Evolutionary conservation across 2,113 vertebrate species (phyloP), one percentile per base, ranked within the genome.

Genomic region (Sceloporus undulatus): DNA sequence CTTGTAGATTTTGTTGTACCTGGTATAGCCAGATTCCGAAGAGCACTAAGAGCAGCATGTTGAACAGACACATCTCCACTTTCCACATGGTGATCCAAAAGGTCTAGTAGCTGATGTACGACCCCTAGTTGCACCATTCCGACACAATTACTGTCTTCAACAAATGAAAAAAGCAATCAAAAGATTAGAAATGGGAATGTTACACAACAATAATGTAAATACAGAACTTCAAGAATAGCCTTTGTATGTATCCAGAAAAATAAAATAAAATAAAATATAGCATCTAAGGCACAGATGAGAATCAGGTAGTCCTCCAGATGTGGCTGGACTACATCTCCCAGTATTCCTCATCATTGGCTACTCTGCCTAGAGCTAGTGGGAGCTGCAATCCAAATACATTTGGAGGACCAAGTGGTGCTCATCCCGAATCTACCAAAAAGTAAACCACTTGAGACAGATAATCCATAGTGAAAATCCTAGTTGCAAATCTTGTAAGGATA

Each of bases 11-110:
- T n/a, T 5, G 9, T 52, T 42, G 38, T 91, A 98, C 98, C 98
- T 88, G 98, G 98, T 76, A 98, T 94, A 34, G 98, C 97, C 2
- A 98, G 97, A 92, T 97, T 98, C 89, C 98, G 96, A 77, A 98
- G 97, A 0, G 98, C 98, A 40, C 98, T 98, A 85, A 98, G 97
- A 5, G 97, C 98, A 1, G 98, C 98, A 0, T 98, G 98, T 81
- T 98, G 97, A 9, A 98, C 97, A 3, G 98, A 97, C 62, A 98
- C 92, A 0, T 98, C 98, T 16, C 94, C 96, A 1, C 97, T 97
- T 27, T 95, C 96, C 0, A 97, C 96, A 0, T 98, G 98, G 8
- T 97, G 95, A 94, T 98, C 97, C 94, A 98, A 54, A 85, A 98
- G 89, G 65, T 97, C 97, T 79, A 98, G 95, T 82, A 98, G 98